Evolutionary conservation across 2,888 invertebrate genomes (phyloP).

Genomic region (Drosophila setosimentum): DNA sequence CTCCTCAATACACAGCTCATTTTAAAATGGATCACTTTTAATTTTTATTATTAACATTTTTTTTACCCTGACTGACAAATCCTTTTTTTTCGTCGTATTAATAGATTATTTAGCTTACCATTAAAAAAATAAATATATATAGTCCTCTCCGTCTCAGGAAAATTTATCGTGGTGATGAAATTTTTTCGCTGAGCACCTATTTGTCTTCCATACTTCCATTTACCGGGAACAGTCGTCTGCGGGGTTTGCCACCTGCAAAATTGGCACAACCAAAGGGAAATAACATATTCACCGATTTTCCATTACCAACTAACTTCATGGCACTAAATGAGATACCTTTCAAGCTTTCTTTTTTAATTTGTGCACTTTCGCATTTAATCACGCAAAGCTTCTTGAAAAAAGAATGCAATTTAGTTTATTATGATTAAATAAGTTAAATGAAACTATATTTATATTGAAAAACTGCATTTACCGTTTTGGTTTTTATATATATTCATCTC

Average conservation of each 20-base stretch:
- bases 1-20: not conserved
- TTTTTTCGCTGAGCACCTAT: not conserved
- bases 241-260: not conserved
- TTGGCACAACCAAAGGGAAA: not conserved
- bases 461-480: not conserved
- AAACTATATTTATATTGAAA: no score
- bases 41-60: not conserved
- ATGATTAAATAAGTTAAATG: not conserved
- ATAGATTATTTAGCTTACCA: not conserved
- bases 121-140: not conserved
- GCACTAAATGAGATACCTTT: not conserved
- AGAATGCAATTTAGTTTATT: not conserved
- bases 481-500: not conserved
- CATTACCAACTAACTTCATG: not conserved
- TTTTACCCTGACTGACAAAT: not conserved
- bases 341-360: not conserved
- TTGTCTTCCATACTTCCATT: not conserved
- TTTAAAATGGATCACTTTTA: not conserved
- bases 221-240: not conserved
- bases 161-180: no score
- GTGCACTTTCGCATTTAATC: not conserved
- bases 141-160: no score
- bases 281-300: not conserved
- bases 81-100: not conserved
- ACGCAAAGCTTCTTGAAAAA: no score